Percentiles rank a stretch among this genome's conserved stretches.
Evolutionary conservation across 2,888 invertebrate species (phyloP).

Genomic region (Alentia gelatinosa): DNA sequence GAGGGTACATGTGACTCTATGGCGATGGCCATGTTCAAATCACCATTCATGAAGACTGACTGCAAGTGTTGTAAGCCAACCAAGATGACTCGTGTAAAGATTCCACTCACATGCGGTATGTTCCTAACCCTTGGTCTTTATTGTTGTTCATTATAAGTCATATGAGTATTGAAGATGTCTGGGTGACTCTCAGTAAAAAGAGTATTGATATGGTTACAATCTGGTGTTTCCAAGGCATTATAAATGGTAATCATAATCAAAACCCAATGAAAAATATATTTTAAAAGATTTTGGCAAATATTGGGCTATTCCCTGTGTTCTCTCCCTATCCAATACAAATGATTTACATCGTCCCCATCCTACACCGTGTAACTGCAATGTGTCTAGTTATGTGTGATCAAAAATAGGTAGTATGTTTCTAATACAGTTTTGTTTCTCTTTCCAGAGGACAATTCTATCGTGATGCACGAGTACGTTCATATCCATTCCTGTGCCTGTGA

Average conservation of each 20-base stretch:
- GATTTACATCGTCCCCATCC: neutral
- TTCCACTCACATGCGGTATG: slow-evolving; percentile 40
- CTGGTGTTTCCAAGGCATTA: neutral
- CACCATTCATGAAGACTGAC: slow-evolving; percentile 48
- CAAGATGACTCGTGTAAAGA: neutral
- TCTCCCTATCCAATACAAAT: neutral
- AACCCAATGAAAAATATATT: neutral
- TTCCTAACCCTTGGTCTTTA: neutral
- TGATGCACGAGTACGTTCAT: slow-evolving; percentile 20
- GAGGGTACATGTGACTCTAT: slow-evolving; percentile 32
- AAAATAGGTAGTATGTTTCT: no score
- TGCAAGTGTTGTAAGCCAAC: slow-evolving; percentile 51
- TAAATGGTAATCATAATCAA: neutral
- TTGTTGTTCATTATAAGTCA: neutral
- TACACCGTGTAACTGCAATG: neutral
- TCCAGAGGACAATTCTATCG: neutral
- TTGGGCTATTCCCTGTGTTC: neutral
- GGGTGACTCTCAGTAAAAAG: neutral
- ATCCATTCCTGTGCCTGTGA: slow-evolving; percentile 43
- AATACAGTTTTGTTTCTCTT: neutral
- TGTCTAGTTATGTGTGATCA: neutral
- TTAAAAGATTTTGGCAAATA: neutral
- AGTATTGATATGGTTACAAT: neutral
- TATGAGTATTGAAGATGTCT: neutral
- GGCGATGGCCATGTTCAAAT: neutral